phyloP scores from a whole-genome alignment of 2,113 vertebrate genomes.

The Pteronura brasiliensis region DNA sequence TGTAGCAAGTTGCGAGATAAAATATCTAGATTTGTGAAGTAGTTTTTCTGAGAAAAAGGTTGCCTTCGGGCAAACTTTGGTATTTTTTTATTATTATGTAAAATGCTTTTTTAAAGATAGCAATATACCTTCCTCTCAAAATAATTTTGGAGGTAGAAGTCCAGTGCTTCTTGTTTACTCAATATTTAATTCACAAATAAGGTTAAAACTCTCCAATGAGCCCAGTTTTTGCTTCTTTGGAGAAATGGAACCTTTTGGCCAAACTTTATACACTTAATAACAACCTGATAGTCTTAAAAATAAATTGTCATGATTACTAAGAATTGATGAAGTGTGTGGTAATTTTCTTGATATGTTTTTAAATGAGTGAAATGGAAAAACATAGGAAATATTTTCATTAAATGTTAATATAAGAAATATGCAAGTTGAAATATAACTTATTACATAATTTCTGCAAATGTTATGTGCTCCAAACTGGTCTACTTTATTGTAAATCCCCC shows the following conservation, averaged over 20 bases:
- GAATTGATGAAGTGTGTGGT: not conserved
- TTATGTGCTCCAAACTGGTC: constrained; percentile 27
- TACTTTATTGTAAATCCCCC: constrained; percentile 53
- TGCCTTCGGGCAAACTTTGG: constrained; percentile 47
- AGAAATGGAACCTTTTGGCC: not conserved
- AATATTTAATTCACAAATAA: constrained; percentile 1
- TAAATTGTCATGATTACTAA: not conserved
- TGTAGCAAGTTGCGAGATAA: constrained; percentile 47
- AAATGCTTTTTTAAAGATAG: constrained; percentile 51
- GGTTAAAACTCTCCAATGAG: not conserved
- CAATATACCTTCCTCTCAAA: not conserved
- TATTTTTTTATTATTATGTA: constrained; percentile 43
- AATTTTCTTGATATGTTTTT: constrained; percentile 45
- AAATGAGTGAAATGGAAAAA: constrained; percentile 36
- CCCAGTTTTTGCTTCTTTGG: not conserved
- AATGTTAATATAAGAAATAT: constrained; percentile 26
- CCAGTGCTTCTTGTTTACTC: not conserved
- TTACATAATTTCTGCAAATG: constrained; percentile 71
- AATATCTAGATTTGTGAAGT: constrained; percentile 50
- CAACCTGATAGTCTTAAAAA: constrained; percentile 19
- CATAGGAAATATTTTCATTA: constrained; percentile 13
- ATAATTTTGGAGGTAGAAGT: not conserved
- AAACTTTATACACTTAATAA: not conserved
- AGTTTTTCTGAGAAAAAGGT: constrained; percentile 49
- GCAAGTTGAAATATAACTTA: not conserved